These are phyloP conservation scores for Drosophila stalkeri DNA, from an alignment of 2,888 invertebrate species.

Conservation along the genomic window DNA sequence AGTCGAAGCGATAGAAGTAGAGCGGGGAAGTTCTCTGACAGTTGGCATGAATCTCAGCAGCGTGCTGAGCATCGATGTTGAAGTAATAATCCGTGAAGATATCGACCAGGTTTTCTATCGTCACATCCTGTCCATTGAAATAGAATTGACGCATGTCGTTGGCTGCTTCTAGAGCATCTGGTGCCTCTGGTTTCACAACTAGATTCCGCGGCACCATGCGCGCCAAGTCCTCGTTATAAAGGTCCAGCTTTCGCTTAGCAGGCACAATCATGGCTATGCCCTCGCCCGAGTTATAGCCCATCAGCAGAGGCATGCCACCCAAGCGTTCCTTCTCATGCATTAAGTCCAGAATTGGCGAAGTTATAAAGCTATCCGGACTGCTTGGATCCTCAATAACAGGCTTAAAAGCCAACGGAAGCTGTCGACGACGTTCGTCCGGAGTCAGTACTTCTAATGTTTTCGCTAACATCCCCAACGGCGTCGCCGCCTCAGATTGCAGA, in stretches of 20 bases:
- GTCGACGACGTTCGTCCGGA: conserved; percentile 79
- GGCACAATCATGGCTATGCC: conserved; percentile 84
- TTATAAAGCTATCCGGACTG: conserved; percentile 78
- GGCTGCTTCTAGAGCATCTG: conserved; percentile 59
- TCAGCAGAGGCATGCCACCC: conserved; percentile 86
- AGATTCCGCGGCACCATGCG: conserved; percentile 81
- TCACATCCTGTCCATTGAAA: conserved; percentile 84
- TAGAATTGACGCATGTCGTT: conserved; percentile 84
- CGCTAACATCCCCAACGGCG: conserved; percentile 53
- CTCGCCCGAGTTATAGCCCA: conserved; percentile 87
- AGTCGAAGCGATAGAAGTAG: conserved; percentile 87
- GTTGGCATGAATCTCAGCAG: conserved; percentile 74
- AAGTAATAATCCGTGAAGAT: conserved; percentile 86
- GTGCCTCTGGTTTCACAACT: conserved; percentile 58
- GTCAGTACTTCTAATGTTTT: conserved; percentile 61
- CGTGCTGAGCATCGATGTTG: conserved; percentile 71
- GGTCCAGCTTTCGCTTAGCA: conserved; percentile 71
- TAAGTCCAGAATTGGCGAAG: conserved; percentile 84
- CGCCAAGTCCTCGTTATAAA: conserved; percentile 74
- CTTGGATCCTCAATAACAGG: conserved; percentile 78
- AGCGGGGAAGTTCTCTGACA: conserved; percentile 84
- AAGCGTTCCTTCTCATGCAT: conserved; percentile 82
- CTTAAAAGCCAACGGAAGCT: conserved; percentile 78
- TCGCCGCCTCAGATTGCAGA: conserved; percentile 66
- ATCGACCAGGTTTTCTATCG: conserved; percentile 85